These are phyloP conservation scores for Eilema caniola DNA, from an alignment of 2,888 invertebrate species.

Conservation along the genomic window DNA sequence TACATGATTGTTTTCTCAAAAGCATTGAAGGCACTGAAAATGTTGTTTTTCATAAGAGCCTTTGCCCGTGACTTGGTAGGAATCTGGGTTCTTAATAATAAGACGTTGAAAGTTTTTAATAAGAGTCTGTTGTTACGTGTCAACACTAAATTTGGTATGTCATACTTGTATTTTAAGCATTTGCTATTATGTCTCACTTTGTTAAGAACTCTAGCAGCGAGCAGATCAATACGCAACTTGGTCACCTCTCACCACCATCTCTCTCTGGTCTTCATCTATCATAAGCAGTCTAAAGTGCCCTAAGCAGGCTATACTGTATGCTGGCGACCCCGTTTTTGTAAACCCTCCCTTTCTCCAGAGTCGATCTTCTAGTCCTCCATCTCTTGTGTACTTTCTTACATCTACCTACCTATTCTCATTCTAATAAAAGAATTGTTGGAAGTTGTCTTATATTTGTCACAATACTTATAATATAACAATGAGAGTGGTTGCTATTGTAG, in stretches of 20 bases:
- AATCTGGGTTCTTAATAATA: not conserved
- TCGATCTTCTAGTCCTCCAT: not conserved
- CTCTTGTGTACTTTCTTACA: not conserved
- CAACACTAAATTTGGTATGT: not conserved
- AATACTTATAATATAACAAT: not conserved
- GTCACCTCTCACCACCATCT: too few relatives aligned
- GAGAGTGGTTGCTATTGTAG: not conserved
- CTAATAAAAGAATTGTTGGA: too few relatives aligned
- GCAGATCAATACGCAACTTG: not conserved
- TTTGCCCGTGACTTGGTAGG: not conserved
- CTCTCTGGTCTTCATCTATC: too few relatives aligned
- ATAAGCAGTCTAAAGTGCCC: too few relatives aligned
- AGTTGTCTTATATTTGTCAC: not conserved
- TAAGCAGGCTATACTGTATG: too few relatives aligned
- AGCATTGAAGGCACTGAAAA: not conserved
- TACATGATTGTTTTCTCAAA: not conserved
- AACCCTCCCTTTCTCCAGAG: not conserved
- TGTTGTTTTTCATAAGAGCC: not conserved
- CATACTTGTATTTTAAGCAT: not conserved
- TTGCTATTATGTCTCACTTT: not conserved
- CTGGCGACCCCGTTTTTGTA: not conserved
- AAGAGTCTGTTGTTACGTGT: not conserved
- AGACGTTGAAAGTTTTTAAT: not conserved
- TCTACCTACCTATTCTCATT: not conserved
- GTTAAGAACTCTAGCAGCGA: not conserved